Evolutionary conservation across 35 echinoderm and acorn worm species (phyloP).

Genomic region (Ophioderma brevispina): DNA sequence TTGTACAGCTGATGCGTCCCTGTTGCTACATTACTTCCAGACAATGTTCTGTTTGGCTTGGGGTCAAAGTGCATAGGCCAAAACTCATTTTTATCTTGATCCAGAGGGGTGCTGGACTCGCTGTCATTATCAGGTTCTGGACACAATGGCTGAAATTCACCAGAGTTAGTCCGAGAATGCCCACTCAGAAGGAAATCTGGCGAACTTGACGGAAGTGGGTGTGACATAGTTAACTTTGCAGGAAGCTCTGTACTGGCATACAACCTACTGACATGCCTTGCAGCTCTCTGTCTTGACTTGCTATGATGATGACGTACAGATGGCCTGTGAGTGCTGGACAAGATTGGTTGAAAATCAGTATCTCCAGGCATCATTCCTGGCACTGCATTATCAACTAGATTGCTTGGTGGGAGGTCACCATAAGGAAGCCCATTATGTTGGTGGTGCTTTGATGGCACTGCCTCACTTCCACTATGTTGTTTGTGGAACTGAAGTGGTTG

Average conservation of each 20-base stretch:
- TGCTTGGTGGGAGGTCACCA: no score
- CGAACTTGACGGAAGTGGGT: not conserved
- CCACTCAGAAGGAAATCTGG: not conserved
- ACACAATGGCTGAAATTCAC: slow-evolving; percentile 13
- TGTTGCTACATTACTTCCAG: no score
- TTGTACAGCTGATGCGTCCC: no score
- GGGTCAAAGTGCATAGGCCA: not conserved
- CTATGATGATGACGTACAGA: not conserved
- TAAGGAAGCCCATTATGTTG: no score
- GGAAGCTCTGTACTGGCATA: not conserved
- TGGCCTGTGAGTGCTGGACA: slow-evolving; percentile 17
- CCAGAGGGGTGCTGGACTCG: not conserved
- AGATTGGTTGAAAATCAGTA: not conserved
- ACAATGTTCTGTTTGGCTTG: not conserved
- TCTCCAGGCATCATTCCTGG: not conserved
- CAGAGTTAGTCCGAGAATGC: slow-evolving; percentile 5
- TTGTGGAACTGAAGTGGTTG: not conserved
- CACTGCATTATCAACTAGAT: no score
- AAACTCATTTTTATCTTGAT: not conserved
- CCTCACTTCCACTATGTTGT: not conserved
- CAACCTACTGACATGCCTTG: not conserved
- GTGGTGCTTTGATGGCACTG: no score
- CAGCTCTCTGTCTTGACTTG: not conserved
- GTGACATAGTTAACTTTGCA: not conserved
- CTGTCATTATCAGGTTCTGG: slow-evolving; percentile 15